Conservation (phyloP, 2,888 invertebrate species). For the Drosophila suboccidentalis region DNA sequence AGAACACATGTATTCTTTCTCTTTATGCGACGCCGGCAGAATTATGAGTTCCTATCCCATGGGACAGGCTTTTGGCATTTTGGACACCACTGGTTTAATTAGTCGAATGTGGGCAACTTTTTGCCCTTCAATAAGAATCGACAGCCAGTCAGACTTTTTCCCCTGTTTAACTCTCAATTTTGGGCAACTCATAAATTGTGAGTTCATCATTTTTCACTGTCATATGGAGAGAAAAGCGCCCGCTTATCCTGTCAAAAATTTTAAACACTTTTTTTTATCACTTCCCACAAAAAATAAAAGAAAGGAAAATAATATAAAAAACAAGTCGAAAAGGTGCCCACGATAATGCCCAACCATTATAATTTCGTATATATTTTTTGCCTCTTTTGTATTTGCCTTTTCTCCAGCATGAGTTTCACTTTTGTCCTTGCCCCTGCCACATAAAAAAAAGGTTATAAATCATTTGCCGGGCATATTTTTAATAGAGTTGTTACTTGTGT, state of each 20-base stretch:
- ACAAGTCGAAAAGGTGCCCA: constrained; percentile 58
- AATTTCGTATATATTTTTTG: constrained; percentile 45
- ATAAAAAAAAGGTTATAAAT: constrained; percentile 70
- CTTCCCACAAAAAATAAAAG: constrained; percentile 26
- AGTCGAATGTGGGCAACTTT: neutral
- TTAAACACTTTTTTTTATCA: constrained; percentile 65
- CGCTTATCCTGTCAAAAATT: constrained; percentile 75
- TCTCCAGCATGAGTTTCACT: constrained; percentile 59
- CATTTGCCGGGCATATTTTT: constrained; percentile 75
- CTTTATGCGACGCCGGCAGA: too few relatives aligned
- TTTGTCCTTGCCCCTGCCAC: constrained; percentile 49
- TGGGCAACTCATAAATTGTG: constrained; percentile 16
- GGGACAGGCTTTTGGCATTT: too few relatives aligned
- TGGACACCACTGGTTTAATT: neutral
- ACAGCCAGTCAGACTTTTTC: constrained; percentile 35
- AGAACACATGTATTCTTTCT: too few relatives aligned
- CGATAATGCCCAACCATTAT: constrained; percentile 70
- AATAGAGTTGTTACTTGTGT: constrained; percentile 74
- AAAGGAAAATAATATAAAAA: constrained; percentile 7
- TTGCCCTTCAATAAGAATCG: constrained; percentile 36
- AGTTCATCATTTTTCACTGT: constrained; percentile 70
- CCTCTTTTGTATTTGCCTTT: constrained; percentile 33
- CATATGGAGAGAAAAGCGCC: constrained; percentile 45
- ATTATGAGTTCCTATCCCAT: too few relatives aligned
- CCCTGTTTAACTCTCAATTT: constrained; percentile 16